phyloP scores from a whole-genome alignment of 2,113 vertebrate species.

The Pogona vitticeps region DNA sequence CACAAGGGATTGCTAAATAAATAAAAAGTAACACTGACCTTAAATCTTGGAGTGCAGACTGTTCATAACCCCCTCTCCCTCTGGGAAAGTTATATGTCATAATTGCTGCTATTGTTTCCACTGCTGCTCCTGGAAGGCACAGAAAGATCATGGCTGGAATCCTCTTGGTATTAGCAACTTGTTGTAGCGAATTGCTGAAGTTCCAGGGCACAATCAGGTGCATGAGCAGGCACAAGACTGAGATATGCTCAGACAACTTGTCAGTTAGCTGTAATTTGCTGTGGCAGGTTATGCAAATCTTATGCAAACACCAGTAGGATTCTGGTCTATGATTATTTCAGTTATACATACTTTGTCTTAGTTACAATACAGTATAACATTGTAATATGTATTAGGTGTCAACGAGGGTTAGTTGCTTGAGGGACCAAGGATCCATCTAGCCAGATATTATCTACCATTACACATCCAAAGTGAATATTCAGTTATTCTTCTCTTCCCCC shows the following conservation, averaged over 20 bases:
- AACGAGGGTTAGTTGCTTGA: neutral
- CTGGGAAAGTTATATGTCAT: neutral
- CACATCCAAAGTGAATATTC: neutral
- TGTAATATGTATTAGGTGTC: neutral
- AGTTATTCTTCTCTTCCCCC: neutral
- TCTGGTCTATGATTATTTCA: neutral
- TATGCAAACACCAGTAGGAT: too few relatives aligned
- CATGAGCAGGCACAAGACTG: too few relatives aligned
- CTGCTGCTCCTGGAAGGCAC: neutral
- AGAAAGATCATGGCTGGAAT: too few relatives aligned
- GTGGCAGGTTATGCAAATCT: too few relatives aligned
- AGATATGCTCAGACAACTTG: too few relatives aligned
- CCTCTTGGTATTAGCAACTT: too few relatives aligned
- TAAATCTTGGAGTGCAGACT: neutral
- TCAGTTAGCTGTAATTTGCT: too few relatives aligned
- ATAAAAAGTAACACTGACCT: conserved; percentile 31
- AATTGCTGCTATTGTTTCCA: neutral
- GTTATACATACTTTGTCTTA: neutral
- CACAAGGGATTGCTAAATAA: conserved; percentile 40
- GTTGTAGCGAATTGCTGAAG: too few relatives aligned
- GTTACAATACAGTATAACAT: neutral
- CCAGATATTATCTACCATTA: neutral
- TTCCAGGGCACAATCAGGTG: too few relatives aligned
- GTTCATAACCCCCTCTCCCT: neutral
- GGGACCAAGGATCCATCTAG: neutral